Percentiles rank a stretch among this genome's conserved stretches.
Conservation (phyloP, 2,797 vertebrate species). For the Myotis myotis region DNA sequence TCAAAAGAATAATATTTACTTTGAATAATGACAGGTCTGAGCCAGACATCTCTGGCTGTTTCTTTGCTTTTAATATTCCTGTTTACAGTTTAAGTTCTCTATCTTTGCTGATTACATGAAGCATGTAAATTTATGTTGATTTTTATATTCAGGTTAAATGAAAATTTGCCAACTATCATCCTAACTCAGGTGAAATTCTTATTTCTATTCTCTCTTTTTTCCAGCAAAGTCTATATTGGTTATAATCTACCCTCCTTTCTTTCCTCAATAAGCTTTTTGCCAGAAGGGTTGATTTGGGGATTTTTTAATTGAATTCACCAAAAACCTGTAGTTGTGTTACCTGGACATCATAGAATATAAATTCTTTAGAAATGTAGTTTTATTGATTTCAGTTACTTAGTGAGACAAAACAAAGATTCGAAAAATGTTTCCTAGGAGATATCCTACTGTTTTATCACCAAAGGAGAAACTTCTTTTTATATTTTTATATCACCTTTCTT, state of each 20-base stretch:
- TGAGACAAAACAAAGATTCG: slow-evolving; percentile 10
- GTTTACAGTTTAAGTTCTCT: slow-evolving; percentile 33
- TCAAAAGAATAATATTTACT: background rate
- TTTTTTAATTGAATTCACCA: slow-evolving; percentile 5
- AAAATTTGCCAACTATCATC: slow-evolving; percentile 62
- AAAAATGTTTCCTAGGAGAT: background rate
- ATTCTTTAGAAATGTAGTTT: slow-evolving; percentile 16
- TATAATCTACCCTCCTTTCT: background rate
- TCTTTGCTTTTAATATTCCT: slow-evolving; percentile 47
- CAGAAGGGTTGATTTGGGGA: background rate
- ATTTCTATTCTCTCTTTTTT: slow-evolving; percentile 60
- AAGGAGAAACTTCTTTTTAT: background rate
- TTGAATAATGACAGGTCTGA: background rate
- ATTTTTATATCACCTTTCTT: background rate
- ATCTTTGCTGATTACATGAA: slow-evolving; percentile 77
- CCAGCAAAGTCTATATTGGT: background rate
- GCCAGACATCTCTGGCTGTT: background rate
- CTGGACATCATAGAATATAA: background rate
- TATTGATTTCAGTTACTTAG: background rate
- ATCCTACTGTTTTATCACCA: background rate
- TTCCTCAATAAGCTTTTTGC: background rate
- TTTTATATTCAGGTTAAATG: slow-evolving; percentile 69
- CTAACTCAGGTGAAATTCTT: slow-evolving; percentile 53
- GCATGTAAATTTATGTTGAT: slow-evolving; percentile 80
- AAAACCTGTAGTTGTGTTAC: background rate